Percentiles rank a stretch among this genome's conserved stretches.
These are phyloP conservation scores for Carterocephalus palaemon DNA, from an alignment of 2,888 invertebrate genomes.

Conservation along the genomic window DNA sequence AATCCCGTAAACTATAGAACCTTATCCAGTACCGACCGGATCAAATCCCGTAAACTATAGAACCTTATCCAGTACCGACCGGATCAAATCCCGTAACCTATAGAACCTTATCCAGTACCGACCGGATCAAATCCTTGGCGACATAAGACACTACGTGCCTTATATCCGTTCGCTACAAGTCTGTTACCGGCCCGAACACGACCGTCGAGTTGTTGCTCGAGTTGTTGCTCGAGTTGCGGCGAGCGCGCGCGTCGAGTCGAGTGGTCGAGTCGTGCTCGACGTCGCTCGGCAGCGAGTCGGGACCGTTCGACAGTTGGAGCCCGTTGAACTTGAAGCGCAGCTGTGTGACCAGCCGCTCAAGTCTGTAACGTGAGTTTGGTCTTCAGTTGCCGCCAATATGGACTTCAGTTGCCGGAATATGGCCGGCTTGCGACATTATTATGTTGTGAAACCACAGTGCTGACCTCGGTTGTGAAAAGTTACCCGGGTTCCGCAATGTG, in stretches of 20 bases:
- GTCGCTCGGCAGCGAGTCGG: conserved; percentile 67
- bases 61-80: background rate
- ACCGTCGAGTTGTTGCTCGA: conserved; percentile 55
- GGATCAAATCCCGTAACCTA: background rate
- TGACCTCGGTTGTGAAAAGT: too few species aligned
- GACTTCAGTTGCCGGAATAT: too few species aligned
- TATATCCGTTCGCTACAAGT: conserved; percentile 72
- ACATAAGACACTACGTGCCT: conserved; percentile 44
- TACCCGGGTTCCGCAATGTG: too few species aligned
- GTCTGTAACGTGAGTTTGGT: conserved; percentile 68
- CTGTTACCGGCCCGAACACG: conserved; percentile 81
- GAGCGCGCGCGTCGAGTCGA: conserved; percentile 42
- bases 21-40: too few species aligned
- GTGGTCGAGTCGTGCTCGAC: conserved; percentile 57
- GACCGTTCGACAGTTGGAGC: conserved; percentile 59
- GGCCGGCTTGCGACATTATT: too few species aligned
- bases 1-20: too few species aligned
- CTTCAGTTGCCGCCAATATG: background rate
- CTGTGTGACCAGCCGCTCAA: conserved; percentile 79
- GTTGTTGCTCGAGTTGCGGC: conserved; percentile 52
- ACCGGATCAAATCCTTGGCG: conserved; percentile 55
- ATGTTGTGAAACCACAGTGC: too few species aligned
- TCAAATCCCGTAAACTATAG: too few species aligned
- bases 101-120: conserved; percentile 44
- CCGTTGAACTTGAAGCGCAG: conserved; percentile 75